These are phyloP conservation scores for Toxotes lorentzi DNA, from an alignment of 2,797 vertebrate genomes.

Conservation along the genomic window DNA sequence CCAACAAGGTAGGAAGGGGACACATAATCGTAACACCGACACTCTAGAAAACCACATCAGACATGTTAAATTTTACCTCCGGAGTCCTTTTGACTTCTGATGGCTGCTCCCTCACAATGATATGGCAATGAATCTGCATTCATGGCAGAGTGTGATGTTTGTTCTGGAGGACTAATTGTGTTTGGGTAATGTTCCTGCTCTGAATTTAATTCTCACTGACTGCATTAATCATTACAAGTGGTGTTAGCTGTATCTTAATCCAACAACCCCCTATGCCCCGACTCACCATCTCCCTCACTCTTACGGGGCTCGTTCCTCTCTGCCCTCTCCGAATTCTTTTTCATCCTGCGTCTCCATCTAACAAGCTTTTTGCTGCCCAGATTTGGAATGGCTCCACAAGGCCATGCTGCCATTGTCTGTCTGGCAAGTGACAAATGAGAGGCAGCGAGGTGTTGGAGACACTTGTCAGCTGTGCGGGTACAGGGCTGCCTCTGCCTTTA, in stretches of 20 bases:
- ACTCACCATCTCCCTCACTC: slow-evolving; percentile 33
- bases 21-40: slow-evolving; percentile 24
- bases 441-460: slow-evolving; percentile 65
- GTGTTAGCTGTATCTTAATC: slow-evolving; percentile 81
- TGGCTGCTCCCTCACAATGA: slow-evolving; percentile 57
- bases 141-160: slow-evolving; percentile 77
- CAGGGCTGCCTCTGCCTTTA: slow-evolving; percentile 41
- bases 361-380: slow-evolving; percentile 55
- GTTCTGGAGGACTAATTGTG: slow-evolving; percentile 85
- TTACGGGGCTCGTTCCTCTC: slow-evolving; percentile 31
- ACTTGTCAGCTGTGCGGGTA: slow-evolving; percentile 52
- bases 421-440: slow-evolving; percentile 70
- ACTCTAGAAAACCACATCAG: slow-evolving; percentile 1
- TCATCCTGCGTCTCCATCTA: slow-evolving; percentile 39
- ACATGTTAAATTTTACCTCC: slow-evolving; percentile 39
- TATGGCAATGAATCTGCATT: slow-evolving; percentile 67
- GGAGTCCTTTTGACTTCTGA: slow-evolving; percentile 51
- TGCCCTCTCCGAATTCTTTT: slow-evolving; percentile 30
- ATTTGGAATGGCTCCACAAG: slow-evolving; percentile 53
- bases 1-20: slow-evolving; percentile 2
- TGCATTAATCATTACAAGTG: slow-evolving; percentile 86
- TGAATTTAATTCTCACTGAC: slow-evolving; percentile 84
- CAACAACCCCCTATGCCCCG: slow-evolving; percentile 38
- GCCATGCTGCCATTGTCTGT: slow-evolving; percentile 60
- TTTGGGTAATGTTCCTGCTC: slow-evolving; percentile 85